Conservation (phyloP, 2,797 vertebrate species). For the Girardinus metallicus region DNA sequence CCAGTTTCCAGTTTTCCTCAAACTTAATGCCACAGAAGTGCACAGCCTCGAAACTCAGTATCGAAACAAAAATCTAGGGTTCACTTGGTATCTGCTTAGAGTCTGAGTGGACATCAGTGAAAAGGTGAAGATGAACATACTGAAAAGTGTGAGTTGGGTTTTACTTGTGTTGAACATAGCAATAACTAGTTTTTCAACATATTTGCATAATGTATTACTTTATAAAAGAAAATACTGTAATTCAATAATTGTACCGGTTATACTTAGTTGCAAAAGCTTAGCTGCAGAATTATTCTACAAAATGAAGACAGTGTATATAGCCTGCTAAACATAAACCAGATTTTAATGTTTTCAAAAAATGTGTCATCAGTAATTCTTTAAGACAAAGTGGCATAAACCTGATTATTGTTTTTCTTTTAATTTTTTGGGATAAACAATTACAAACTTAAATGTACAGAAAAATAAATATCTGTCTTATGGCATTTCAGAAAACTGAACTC, state of each 20-base stretch:
- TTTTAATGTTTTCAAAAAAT: not conserved
- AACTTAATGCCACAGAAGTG: not conserved
- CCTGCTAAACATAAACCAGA: not conserved
- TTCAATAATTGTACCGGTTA: not conserved
- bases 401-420: not conserved
- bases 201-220: not conserved
- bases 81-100: not conserved
- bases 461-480: too few relatives aligned
- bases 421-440: not conserved
- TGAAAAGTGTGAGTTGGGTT: not conserved
- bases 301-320: not conserved
- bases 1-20: not conserved
- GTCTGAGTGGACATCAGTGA: not conserved
- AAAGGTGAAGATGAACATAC: too few relatives aligned
- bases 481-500: not conserved
- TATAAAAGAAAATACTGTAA: not conserved
- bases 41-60: not conserved
- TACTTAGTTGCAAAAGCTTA: slow-evolving; percentile 2
- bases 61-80: not conserved
- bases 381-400: not conserved
- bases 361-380: not conserved
- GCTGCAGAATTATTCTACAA: not conserved
- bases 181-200: not conserved
- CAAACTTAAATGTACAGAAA: not conserved
- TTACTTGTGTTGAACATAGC: not conserved